These are phyloP conservation scores for Plodia interpunctella DNA, from an alignment of 1,140 invertebrate genomes.

Conservation along the genomic window DNA sequence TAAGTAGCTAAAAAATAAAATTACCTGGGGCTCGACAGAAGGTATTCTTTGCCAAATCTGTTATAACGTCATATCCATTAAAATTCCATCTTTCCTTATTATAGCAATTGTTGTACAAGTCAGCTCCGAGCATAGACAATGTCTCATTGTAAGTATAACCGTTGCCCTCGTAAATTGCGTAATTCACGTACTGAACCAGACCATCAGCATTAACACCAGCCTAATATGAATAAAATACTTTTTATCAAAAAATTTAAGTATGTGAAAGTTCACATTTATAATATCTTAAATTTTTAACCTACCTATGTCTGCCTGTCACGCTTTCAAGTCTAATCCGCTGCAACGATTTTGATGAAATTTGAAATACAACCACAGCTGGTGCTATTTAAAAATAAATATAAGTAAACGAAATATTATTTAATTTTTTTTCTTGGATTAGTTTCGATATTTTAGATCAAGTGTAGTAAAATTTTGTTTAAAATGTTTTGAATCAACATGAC, in stretches of 20 bases:
- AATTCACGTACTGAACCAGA: slow-evolving; percentile 79
- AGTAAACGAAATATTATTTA: too few relatives aligned
- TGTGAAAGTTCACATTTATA: too few relatives aligned
- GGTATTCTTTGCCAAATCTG: slow-evolving; percentile 71
- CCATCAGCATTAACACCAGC: slow-evolving; percentile 80
- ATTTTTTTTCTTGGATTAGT: too few relatives aligned
- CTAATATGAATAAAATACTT: slow-evolving; percentile 24
- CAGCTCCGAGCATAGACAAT: slow-evolving; percentile 22
- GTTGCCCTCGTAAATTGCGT: slow-evolving; percentile 79
- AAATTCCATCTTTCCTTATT: slow-evolving; percentile 35
- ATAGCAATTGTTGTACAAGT: slow-evolving; percentile 44
- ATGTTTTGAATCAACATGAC: too few relatives aligned
- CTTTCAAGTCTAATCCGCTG: too few relatives aligned
- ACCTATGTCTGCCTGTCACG: too few relatives aligned
- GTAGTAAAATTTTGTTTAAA: too few relatives aligned
- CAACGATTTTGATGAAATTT: too few relatives aligned
- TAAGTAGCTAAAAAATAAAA: slow-evolving; percentile 15
- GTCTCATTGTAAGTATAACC: slow-evolving; percentile 79
- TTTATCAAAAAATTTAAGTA: background rate
- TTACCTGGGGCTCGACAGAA: slow-evolving; percentile 74
- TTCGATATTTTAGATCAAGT: too few relatives aligned
- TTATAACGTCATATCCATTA: slow-evolving; percentile 46
- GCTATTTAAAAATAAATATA: too few relatives aligned
- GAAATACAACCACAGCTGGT: too few relatives aligned
- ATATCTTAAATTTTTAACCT: too few relatives aligned